Evolutionary conservation across 2,888 invertebrate genomes (phyloP), one percentile per base, ranked within the genome.

Genomic region (Scelioninae gen. 1): DNA sequence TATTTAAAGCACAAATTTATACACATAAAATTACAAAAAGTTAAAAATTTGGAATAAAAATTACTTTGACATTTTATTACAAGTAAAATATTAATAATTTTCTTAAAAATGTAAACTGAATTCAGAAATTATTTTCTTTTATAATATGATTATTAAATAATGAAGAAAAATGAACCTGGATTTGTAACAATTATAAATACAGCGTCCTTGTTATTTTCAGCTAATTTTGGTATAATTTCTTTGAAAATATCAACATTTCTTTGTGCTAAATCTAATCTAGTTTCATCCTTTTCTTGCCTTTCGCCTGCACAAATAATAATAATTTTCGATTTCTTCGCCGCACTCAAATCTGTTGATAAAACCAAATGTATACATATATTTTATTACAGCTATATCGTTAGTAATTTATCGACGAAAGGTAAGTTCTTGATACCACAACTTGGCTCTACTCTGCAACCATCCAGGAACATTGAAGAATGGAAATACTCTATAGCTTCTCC

Each of bases 401-500:
- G 49, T 75, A 23, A 29, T 68, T 80, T 68, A 68, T 72, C 62
- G 38, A 81, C 47, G 0, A 40, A 13, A 13, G 72, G 51, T 69
- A 69, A 77, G 15, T n/a, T 49, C 32, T 38, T n/a, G 10, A 86
- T 88, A 94, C 94, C 94, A 86, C 94, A 94, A 84, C 94, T 93
- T 51, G 93, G 94, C 63, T 93, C 93, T 66, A 95, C 92, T 79
- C 92, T 93, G 45, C 94, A 93, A 84, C 93, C 93, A 58, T 93
- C 93, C 62, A 94, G 89, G 88, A 94, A 95, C 16, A 93, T 91
- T 9, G 94, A 90, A 5, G 94, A 94, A 84, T 95, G 95, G 85
- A 93, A 93, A 38, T 94, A 93, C 88, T 95, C 95, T 93, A 95
- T 92, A 91, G 94, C 93, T 90, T 95, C 95, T 31, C 95, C 95